These are phyloP conservation scores for Kuschelorhynchus macadamiae DNA, from an alignment of 2,888 invertebrate genomes.

Conservation along the genomic window DNA sequence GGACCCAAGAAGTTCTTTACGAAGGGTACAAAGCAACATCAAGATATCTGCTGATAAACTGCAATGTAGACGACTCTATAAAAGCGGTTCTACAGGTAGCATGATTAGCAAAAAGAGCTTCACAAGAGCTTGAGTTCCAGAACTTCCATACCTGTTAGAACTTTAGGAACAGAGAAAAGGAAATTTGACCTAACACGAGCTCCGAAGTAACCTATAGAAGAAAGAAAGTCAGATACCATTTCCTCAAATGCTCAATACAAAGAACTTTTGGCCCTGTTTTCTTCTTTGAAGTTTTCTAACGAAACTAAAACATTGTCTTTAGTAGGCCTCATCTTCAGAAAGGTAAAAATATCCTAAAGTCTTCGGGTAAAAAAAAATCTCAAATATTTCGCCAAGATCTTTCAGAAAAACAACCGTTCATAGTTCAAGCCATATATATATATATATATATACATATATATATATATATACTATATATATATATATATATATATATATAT, in stretches of 20 bases:
- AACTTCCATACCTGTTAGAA: constrained; percentile 61
- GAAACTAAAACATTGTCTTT: constrained; percentile 64
- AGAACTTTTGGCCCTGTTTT: no score
- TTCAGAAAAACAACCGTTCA: constrained; percentile 36
- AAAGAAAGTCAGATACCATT: no score
- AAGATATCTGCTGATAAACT: constrained; percentile 20
- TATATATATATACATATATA: no score
- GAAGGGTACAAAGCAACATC: constrained; percentile 67
- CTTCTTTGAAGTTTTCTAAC: no score
- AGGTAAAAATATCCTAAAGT: constrained; percentile 59
- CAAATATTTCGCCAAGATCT: constrained; percentile 51
- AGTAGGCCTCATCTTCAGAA: constrained; percentile 63
- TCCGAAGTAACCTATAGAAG: constrained; percentile 73
- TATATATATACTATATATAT: no score
- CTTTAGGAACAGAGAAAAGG: constrained; percentile 72
- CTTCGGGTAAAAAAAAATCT: constrained; percentile 49
- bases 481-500: no score
- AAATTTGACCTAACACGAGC: constrained; percentile 71
- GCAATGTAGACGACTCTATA: constrained; percentile 23
- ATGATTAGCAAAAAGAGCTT: constrained; percentile 38
- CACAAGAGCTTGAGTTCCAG: constrained; percentile 29
- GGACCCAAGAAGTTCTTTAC: constrained; percentile 65
- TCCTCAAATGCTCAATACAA: constrained; percentile 68
- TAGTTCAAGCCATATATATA: no score
- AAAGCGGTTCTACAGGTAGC: constrained; percentile 43